phyloP scores from a whole-genome alignment of 2,797 vertebrate genomes.

The Tokudaia muenninki region DNA sequence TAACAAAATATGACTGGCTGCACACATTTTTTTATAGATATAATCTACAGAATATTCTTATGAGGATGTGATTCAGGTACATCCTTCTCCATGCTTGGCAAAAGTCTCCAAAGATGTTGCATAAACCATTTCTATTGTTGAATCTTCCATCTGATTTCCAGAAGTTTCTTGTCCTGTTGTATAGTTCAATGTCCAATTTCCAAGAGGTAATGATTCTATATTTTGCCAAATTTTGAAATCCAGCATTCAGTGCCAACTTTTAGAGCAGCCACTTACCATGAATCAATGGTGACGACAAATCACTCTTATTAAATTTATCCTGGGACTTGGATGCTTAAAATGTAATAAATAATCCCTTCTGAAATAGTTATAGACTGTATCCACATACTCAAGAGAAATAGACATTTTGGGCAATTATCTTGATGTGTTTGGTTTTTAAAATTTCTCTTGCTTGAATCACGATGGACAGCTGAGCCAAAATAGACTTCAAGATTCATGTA shows the following conservation, averaged over 20 bases:
- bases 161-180: not conserved
- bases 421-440: conserved; percentile 67
- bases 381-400: conserved; percentile 49
- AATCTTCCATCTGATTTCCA: not conserved
- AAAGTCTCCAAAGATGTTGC: not conserved
- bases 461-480: conserved; percentile 51
- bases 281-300: conserved; percentile 79
- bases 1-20: not conserved
- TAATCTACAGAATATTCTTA: conserved; percentile 48
- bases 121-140: conserved; percentile 19
- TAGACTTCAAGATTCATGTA: conserved; percentile 30
- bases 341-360: conserved; percentile 68
- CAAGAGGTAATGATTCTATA: conserved; percentile 32
- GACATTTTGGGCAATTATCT: conserved; percentile 71
- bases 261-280: conserved; percentile 54
- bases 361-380: conserved; percentile 65
- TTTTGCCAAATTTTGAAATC: conserved; percentile 61
- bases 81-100: not conserved
- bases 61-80: not conserved
- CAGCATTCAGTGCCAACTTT: conserved; percentile 17
- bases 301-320: conserved; percentile 72
- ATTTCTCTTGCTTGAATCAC: conserved; percentile 55
- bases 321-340: conserved; percentile 68
- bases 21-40: not conserved
- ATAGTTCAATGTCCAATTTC: conserved; percentile 28